Evolutionary conservation across 2,888 invertebrate species (phyloP).

Genomic region (Eristalis intricaria): DNA sequence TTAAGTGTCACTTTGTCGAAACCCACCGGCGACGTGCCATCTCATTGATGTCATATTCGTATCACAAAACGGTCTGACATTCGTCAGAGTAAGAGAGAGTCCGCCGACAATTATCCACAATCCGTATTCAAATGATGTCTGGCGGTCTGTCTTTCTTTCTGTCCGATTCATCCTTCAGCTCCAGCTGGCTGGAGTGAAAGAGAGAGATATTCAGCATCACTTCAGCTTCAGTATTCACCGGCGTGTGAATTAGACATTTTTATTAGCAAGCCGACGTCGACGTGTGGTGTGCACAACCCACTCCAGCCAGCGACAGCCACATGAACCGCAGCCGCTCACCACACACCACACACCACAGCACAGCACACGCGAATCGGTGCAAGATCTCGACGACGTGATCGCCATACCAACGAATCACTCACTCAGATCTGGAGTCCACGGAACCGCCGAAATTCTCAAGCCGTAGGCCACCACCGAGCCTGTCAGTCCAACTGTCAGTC

Average conservation of each 20-base stretch:
- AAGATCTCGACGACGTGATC: conserved; percentile 67
- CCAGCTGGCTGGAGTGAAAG: not conserved
- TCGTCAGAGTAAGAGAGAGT: conserved; percentile 44
- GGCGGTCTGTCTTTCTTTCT: conserved; percentile 24
- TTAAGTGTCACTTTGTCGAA: conserved; percentile 50
- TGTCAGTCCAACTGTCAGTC: conserved; percentile 44
- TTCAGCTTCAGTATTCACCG: conserved; percentile 5
- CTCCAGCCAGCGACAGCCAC: conserved; percentile 2
- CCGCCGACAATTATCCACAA: conserved; percentile 56
- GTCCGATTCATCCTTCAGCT: not conserved
- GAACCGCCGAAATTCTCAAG: conserved; percentile 43
- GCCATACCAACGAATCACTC: conserved; percentile 63
- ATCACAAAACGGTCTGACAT: conserved; percentile 60
- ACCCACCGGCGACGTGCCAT: conserved; percentile 46
- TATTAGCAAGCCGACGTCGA: conserved; percentile 48
- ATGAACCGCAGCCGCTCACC: not conserved
- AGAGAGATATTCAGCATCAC: conserved; percentile 33
- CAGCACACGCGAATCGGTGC: conserved; percentile 61
- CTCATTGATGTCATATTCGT: conserved; percentile 52
- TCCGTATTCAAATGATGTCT: conserved; percentile 53
- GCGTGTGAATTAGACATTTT: conserved; percentile 68
- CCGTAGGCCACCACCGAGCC: conserved; percentile 33
- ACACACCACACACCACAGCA: not conserved
- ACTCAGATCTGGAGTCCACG: conserved; percentile 42
- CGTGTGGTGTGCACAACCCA: conserved; percentile 35